Percentiles rank a stretch among this genome's conserved stretches.
These are phyloP conservation scores for Microtus pennsylvanicus DNA, from an alignment of 2,113 vertebrate species.

Conservation along the genomic window DNA sequence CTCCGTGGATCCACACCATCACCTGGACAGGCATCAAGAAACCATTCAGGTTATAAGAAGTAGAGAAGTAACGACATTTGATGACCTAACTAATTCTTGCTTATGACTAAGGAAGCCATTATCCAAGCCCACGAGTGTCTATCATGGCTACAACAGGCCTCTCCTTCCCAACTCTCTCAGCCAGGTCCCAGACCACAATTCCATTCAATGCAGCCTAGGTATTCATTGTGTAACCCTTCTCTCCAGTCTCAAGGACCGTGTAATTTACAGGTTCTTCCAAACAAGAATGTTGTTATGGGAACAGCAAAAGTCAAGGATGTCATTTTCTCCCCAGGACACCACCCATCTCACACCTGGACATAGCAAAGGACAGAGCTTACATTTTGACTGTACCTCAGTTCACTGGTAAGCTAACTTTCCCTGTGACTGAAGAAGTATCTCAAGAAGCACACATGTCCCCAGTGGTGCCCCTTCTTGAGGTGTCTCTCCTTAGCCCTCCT, in stretches of 20 bases:
- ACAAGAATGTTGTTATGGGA: accelerated
- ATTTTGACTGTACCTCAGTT: too few species aligned
- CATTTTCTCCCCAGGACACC: accelerated
- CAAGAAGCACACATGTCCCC: neutral
- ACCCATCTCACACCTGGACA: accelerated
- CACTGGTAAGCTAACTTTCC: accelerated
- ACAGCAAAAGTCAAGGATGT: neutral
- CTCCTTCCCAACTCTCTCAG: neutral
- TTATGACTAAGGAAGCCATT: neutral
- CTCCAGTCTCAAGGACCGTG: neutral
- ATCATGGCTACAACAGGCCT: neutral
- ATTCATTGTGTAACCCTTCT: neutral
- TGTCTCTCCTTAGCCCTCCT: neutral
- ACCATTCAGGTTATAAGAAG: neutral
- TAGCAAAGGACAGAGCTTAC: accelerated
- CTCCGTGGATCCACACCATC: slow-evolving; percentile 92
- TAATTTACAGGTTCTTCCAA: accelerated
- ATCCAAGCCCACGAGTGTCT: neutral
- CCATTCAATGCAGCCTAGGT: accelerated
- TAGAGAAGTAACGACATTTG: neutral
- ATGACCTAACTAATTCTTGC: neutral
- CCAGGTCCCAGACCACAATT: accelerated
- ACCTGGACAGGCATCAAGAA: slow-evolving; percentile 83
- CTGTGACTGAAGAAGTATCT: accelerated
- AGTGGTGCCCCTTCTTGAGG: neutral